Base-by-base conservation (phyloP, 2,113 vertebrate species). In the Platanista minor region DNA sequence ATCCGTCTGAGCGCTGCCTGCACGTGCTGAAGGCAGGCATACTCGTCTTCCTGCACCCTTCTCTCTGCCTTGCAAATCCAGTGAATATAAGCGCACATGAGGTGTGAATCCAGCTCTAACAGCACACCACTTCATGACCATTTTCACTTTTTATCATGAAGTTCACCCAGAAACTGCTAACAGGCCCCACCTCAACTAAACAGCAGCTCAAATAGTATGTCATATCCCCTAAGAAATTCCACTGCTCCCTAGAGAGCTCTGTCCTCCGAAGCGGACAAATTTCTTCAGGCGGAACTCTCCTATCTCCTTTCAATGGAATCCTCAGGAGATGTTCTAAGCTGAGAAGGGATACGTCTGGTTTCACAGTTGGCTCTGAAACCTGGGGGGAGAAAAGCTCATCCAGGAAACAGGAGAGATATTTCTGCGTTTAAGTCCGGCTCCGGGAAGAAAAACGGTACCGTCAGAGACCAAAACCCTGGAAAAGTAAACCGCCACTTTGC, bases 191-290 rank as follows among this genome's bases (percentile, higher is more conserved):
- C 52, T 71, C 84, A 87, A 86, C 82, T 61, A 78, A 86, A 87
- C 74, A 96, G 54, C 18, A 33, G 81, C 71, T 95, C 77, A 82
- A 94, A 96, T 0, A 39, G 8, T 64, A 36, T 25, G 31, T 85
- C 83, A 85, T 20, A 81, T 93, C 88, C 85, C 61, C 71, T 36
- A 61, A 80, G 74, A 87, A 62, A 96, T 54, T 64, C 57, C n/a
- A 59, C 25, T 54, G 20, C 46, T 90, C 64, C 64, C 87, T 71
- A 54, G 36, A 92, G 62, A 93, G 71, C 33, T 43, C 80, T 92
- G 29, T 74, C 89, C 92, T 93, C 84, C 64, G 64, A 94, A 90
- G 36, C 81, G 92, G 74, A 87, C 64, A 86, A 57, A 92, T 90
- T 64, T 94, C 75, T 46, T 59, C 61, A 84, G 72, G 87, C 57